Conservation (phyloP, 2,113 vertebrate species). For the Pyrgilauda ruficollis region DNA sequence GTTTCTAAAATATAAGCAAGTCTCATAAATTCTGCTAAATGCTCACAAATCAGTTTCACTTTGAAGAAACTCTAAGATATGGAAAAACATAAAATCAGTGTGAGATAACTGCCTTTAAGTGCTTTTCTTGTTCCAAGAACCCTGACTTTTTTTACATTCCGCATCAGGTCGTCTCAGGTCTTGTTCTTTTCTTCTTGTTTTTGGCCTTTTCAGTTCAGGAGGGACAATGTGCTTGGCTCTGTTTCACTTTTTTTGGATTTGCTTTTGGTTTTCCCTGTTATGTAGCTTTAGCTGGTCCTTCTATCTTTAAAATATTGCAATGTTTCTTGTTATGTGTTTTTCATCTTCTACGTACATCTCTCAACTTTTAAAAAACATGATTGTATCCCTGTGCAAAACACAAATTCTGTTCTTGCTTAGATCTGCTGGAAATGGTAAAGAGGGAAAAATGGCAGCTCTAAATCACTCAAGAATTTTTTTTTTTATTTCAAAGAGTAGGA, state of each 20-base stretch:
- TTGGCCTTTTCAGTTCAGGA: background rate
- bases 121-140: background rate
- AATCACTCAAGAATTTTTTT: background rate
- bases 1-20: background rate
- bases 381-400: background rate
- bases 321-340: background rate
- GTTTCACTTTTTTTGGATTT: background rate
- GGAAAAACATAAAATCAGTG: background rate
- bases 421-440: background rate
- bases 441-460: background rate
- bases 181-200: background rate
- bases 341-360: background rate
- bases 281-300: background rate
- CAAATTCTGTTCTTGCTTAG: background rate
- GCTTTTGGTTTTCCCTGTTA: background rate
- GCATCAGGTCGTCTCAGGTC: accelerated
- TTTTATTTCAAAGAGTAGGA: background rate
- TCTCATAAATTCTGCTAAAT: background rate
- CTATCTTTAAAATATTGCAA: background rate
- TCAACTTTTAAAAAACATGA: background rate
- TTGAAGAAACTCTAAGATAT: background rate
- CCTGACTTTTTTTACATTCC: background rate
- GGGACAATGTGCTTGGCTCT: background rate
- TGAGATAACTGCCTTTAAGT: background rate
- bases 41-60: background rate